Evolutionary conservation across 2,888 invertebrate species (phyloP).

Genomic region (Macropis europaea): DNA sequence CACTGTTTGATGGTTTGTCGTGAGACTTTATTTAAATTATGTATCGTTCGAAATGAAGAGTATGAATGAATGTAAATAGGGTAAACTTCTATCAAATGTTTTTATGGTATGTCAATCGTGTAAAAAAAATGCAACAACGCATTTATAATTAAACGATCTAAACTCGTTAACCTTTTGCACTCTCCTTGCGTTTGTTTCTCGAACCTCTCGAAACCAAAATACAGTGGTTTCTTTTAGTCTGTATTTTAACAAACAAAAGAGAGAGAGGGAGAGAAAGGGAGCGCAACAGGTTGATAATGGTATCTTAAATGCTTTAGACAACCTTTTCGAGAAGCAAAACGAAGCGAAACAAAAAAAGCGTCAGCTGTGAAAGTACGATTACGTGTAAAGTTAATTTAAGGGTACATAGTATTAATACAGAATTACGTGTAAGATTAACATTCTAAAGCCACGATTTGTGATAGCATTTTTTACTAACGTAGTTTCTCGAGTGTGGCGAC

Average conservation of each 20-base stretch:
- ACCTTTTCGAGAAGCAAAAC: conserved; percentile 14
- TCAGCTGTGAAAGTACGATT: conserved; percentile 48
- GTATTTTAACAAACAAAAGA: no score
- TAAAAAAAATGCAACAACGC: neutral
- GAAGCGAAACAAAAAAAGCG: neutral
- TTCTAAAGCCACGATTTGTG: conserved; percentile 40
- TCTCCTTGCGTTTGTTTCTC: conserved; percentile 6
- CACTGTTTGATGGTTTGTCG: conserved; percentile 40
- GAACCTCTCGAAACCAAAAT: neutral
- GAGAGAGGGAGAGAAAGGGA: no score
- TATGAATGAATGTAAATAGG: conserved; percentile 41
- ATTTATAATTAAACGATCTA: conserved; percentile 27
- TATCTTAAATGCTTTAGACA: conserved; percentile 24
- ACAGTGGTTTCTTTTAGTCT: neutral
- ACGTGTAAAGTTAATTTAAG: conserved; percentile 35
- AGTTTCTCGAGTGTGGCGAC: conserved; percentile 26
- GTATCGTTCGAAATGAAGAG: conserved; percentile 18
- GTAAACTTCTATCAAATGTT: conserved; percentile 10
- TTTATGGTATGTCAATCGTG: neutral
- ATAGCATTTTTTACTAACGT: conserved; percentile 46
- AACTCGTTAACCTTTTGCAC: conserved; percentile 29
- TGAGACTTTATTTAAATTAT: conserved; percentile 42
- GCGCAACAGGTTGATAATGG: conserved; percentile 28
- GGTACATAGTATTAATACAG: conserved; percentile 31
- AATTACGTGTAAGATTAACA: conserved; percentile 33